Base-by-base conservation (phyloP, 2,797 vertebrate genomes). In the Sorex maritimensis region DNA sequence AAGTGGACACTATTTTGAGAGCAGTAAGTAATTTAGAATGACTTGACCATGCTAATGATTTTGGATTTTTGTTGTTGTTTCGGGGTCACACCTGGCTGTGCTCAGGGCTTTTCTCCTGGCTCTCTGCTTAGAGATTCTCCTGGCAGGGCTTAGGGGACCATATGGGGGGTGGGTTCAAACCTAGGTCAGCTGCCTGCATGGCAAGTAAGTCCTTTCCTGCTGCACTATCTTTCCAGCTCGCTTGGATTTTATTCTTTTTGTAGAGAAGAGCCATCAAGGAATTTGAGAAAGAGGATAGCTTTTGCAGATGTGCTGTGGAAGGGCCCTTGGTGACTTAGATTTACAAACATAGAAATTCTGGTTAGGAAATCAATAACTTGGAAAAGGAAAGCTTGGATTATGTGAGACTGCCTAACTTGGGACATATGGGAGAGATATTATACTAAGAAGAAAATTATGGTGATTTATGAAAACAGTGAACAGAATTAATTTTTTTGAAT, bases 271-370 rank as follows among this genome's bases (percentile, higher is more conserved):
- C 21, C 2, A 3, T 67, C 86, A 92, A 75, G 34, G 71, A 49
- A 79, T 91, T 86, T 86, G 55, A 81, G 72, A 91, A 61, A 23
- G 30, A 81, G 69, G 10, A 30, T 81, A 75, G 14, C n/a, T 94
- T 72, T n/a, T 83, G 92, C 86, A 90, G 63, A 78, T 93, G 74
- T 89, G 55, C 83, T 95, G 87, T 87, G 79, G 65, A 81, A 86
- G 74, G 74, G 44, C 67, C 68, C 34, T 72, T 88, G 52, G 19
- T 82, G 24, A 52, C 46, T 41, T 82, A n/a, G 21, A 55, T 55
- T 55, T 55, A 17, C 17, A 55, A 81, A 90, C 67, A 46, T 12
- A 8, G 15, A 85, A 61, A 71, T 92, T 82, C 28, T 49, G 23
- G 21, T 78, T 83, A 65, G 61, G 23, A 65, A 65, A 65, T 87